A percentile compares a stretch with the other conserved stretches of the same genome.
Evolutionary conservation across 2,888 invertebrate genomes (phyloP).

Genomic region (Onthophagus sagittarius): DNA sequence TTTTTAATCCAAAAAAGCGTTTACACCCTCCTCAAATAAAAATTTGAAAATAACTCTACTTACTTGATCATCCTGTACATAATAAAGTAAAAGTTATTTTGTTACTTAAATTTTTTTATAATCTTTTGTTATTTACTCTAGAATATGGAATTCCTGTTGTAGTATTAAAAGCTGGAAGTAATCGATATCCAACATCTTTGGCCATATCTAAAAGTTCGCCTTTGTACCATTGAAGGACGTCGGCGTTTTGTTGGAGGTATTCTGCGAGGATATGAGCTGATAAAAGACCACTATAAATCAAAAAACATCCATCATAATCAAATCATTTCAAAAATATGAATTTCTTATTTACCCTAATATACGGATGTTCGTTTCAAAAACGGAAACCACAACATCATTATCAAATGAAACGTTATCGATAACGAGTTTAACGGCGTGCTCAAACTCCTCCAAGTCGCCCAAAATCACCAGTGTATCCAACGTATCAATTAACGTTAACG

Average conservation of each 20-base stretch:
- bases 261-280: conserved; percentile 89
- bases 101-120: too few relatives aligned
- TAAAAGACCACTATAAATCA: conserved; percentile 70
- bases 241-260: conserved; percentile 71
- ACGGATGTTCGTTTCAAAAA: conserved; percentile 97
- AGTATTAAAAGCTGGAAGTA: conserved; percentile 97
- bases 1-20: too few relatives aligned
- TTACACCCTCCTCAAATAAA: too few relatives aligned
- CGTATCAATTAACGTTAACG: conserved; percentile 91
- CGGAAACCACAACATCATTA: conserved; percentile 90
- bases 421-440: conserved; percentile 80
- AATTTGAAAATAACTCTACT: too few relatives aligned
- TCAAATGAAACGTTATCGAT: conserved; percentile 88
- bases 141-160: conserved; percentile 96
- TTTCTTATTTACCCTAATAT: conserved; percentile 76
- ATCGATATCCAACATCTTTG: conserved; percentile 84
- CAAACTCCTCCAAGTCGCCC: conserved; percentile 93
- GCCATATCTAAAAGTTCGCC: conserved; percentile 88
- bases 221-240: conserved; percentile 77
- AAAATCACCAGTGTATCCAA: conserved; percentile 89
- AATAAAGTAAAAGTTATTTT: too few relatives aligned
- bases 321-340: not conserved
- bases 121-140: conserved; percentile 57
- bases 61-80: too few relatives aligned
- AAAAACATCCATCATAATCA: not conserved